phyloP scores from a whole-genome alignment of 2,797 vertebrate genomes.

The Labroides dimidiatus region DNA sequence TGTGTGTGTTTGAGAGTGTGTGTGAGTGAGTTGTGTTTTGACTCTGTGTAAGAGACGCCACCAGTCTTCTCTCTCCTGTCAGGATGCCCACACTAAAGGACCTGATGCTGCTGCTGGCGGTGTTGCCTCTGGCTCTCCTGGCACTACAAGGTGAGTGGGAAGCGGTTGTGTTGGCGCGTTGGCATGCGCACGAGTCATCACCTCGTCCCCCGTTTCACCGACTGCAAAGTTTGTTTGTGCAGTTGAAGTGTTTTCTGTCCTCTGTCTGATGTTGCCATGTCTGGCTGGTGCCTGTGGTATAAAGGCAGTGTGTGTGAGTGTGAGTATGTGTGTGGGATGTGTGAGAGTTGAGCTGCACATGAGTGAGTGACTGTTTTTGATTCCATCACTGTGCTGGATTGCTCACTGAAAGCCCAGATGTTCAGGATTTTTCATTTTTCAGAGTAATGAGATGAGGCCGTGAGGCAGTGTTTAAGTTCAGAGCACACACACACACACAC shows the following conservation, averaged over 20 bases:
- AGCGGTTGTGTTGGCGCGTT: conserved; percentile 25
- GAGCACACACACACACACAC: background rate
- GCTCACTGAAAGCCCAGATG: conserved; percentile 56
- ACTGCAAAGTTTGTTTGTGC: conserved; percentile 1
- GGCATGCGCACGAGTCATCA: conserved; percentile 32
- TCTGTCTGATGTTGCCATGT: background rate
- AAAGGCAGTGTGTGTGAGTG: background rate
- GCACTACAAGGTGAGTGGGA: conserved; percentile 79
- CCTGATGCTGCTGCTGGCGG: conserved; percentile 56
- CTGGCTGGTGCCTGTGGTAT: background rate
- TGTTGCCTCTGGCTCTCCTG: conserved; percentile 67
- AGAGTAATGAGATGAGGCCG: conserved; percentile 42
- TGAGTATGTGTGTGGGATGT: conserved; percentile 10
- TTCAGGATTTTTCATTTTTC: conserved; percentile 21
- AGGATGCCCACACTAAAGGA: conserved; percentile 71
- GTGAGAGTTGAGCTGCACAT: conserved; percentile 12
- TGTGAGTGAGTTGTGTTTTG: conserved; percentile 36
- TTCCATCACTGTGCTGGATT: conserved; percentile 23
- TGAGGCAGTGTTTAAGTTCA: conserved; percentile 22
- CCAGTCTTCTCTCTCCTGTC: conserved; percentile 39
- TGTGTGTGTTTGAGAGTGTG: conserved; percentile 6
- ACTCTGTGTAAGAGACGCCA: conserved; percentile 17
- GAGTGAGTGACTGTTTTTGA: conserved; percentile 15
- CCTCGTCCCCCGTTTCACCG: conserved; percentile 1
- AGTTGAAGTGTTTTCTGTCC: conserved; percentile 16